Evolutionary conservation across 2,113 vertebrate species (phyloP).

Genomic region (Serilophus lunatus): DNA sequence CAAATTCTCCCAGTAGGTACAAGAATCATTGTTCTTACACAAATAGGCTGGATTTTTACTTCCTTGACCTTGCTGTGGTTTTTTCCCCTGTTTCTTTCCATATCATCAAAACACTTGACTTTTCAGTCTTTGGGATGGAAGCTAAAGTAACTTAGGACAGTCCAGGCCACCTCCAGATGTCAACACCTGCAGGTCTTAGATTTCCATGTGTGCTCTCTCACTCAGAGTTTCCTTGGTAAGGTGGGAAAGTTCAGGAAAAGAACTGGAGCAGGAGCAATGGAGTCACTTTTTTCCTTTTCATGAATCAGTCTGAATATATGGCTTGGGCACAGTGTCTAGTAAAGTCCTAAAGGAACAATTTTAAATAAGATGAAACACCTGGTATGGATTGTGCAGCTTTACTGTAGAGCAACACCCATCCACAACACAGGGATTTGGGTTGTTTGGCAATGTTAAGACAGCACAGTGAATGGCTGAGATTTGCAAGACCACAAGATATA

Average conservation of each 20-base stretch:
- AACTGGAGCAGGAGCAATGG: not conserved
- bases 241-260: not conserved
- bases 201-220: rapidly evolving
- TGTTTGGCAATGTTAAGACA: not conserved
- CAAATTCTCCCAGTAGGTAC: not conserved
- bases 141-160: not conserved
- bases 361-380: not conserved
- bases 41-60: not conserved
- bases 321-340: not conserved
- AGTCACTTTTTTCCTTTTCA: not conserved
- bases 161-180: not conserved
- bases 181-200: not conserved
- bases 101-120: not conserved
- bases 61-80: not conserved
- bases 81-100: not conserved
- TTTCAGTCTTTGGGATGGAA: not conserved
- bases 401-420: not conserved
- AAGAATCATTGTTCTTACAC: not conserved
- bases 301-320: not conserved
- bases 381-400: not conserved
- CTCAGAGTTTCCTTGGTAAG: no score
- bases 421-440: not conserved
- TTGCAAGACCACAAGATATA: not conserved
- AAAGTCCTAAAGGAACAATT: not conserved
- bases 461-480: not conserved